Percentiles rank a stretch among this genome's conserved stretches.
These are phyloP conservation scores for Linyphia triangularis DNA, from an alignment of 2,888 invertebrate species.

Conservation along the genomic window DNA sequence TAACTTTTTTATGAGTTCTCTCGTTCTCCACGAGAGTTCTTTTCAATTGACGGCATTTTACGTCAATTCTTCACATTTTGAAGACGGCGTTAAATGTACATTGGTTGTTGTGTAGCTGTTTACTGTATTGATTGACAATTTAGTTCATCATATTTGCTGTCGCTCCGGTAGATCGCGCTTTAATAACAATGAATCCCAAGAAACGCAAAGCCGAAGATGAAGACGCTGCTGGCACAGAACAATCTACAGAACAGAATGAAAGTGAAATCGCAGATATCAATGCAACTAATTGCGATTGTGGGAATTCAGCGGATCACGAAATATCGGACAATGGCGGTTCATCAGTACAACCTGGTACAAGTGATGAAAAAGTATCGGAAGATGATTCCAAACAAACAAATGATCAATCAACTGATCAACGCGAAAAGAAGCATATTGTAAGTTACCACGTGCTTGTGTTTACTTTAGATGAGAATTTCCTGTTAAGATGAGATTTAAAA, in stretches of 20 bases:
- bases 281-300: slow-evolving; percentile 67
- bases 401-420: slow-evolving; percentile 33
- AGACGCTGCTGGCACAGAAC: slow-evolving; percentile 30
- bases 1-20: slow-evolving; percentile 48
- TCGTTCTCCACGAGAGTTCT: slow-evolving; percentile 68
- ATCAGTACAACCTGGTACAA: slow-evolving; percentile 63
- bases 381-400: slow-evolving; percentile 20
- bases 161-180: not conserved
- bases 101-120: slow-evolving; percentile 74
- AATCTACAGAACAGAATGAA: slow-evolving; percentile 44
- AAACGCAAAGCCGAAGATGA: slow-evolving; percentile 72
- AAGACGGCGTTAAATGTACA: slow-evolving; percentile 71
- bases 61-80: slow-evolving; percentile 73
- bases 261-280: slow-evolving; percentile 57
- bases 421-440: slow-evolving; percentile 58
- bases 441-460: slow-evolving; percentile 75
- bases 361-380: slow-evolving; percentile 40
- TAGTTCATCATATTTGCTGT: slow-evolving; percentile 52
- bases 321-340: slow-evolving; percentile 74
- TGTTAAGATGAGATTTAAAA: not conserved
- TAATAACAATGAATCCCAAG: slow-evolving; percentile 62
- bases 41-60: slow-evolving; percentile 75
- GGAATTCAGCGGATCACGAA: slow-evolving; percentile 70
- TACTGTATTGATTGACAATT: slow-evolving; percentile 72
- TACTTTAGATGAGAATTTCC: slow-evolving; percentile 37